Percentiles rank a stretch among this genome's conserved stretches.
These are phyloP conservation scores for Drosophila cardini DNA, from an alignment of 1,140 invertebrate genomes.

Conservation along the genomic window DNA sequence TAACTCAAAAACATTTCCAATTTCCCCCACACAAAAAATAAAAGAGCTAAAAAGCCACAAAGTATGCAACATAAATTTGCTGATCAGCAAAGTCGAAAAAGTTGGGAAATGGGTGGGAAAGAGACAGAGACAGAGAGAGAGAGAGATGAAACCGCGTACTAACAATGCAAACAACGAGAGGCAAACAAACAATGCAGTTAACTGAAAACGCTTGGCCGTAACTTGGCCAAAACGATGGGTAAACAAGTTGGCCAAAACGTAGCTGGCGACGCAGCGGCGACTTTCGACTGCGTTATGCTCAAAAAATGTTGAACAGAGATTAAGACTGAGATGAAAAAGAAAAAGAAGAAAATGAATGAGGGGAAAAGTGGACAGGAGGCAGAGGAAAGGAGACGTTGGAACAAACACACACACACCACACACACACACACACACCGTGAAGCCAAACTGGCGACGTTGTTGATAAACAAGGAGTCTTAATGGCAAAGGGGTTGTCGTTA, in stretches of 20 bases:
- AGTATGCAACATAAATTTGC: conserved; percentile 62
- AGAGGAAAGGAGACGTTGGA: background rate
- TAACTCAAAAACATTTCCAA: background rate
- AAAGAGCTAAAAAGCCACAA: conserved; percentile 28
- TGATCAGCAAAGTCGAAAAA: conserved; percentile 22
- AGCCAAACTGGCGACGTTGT: conserved; percentile 40
- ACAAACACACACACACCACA: conserved; percentile 35
- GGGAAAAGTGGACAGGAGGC: background rate
- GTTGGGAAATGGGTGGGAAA: background rate
- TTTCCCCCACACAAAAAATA: background rate
- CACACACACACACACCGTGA: conserved; percentile 18
- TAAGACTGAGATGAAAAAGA: conserved; percentile 34
- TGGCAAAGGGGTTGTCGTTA: conserved; percentile 5
- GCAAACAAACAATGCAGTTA: conserved; percentile 56
- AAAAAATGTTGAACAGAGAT: conserved; percentile 58
- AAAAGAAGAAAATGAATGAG: conserved; percentile 1
- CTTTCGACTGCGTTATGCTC: conserved; percentile 32
- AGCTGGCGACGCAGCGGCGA: conserved; percentile 37
- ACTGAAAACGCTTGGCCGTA: conserved; percentile 41
- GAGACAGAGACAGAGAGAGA: background rate
- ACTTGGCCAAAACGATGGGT: conserved; percentile 48
- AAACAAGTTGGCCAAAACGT: conserved; percentile 50
- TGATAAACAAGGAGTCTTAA: conserved; percentile 36
- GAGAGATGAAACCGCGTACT: conserved; percentile 3
- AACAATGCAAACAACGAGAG: conserved; percentile 43